Percentiles rank a stretch among this genome's conserved stretches.
These are phyloP conservation scores for Lucilia sericata DNA, from an alignment of 1,140 invertebrate genomes.

Conservation along the genomic window DNA sequence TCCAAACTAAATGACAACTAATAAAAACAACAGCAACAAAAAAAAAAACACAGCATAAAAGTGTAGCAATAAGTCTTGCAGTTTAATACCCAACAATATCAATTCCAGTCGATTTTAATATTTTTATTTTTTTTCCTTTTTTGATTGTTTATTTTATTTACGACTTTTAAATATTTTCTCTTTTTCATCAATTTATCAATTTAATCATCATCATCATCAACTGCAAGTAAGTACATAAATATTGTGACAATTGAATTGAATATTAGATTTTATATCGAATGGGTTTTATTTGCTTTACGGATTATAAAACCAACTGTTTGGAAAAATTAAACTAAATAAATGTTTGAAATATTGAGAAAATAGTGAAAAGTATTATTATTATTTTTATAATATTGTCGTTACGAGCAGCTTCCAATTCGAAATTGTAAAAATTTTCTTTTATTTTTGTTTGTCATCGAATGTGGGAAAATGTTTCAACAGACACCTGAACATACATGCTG, in stretches of 20 bases:
- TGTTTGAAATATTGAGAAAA: neutral
- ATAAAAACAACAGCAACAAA: neutral
- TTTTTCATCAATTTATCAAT: neutral
- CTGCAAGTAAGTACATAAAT: neutral
- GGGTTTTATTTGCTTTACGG: neutral
- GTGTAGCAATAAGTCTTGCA: neutral
- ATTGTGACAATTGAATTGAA: conserved; percentile 15
- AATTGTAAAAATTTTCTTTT: neutral
- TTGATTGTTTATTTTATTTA: neutral
- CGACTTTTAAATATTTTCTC: neutral
- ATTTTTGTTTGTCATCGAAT: conserved; percentile 10
- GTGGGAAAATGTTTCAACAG: conserved; percentile 57
- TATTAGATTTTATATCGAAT: conserved; percentile 7
- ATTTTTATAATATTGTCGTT: neutral
- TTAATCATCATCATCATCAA: neutral
- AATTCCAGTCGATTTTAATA: neutral
- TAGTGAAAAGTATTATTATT: neutral
- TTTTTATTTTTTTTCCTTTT: neutral
- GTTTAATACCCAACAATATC: neutral
- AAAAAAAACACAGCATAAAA: neutral
- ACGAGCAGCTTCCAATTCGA: neutral
- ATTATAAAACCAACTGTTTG: conserved; percentile 5
- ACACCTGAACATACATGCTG: conserved; percentile 30
- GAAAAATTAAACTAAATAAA: neutral
- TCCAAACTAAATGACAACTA: conserved; percentile 10